Base-by-base conservation (phyloP, 1,140 invertebrate species). In the Apis cerana region DNA sequence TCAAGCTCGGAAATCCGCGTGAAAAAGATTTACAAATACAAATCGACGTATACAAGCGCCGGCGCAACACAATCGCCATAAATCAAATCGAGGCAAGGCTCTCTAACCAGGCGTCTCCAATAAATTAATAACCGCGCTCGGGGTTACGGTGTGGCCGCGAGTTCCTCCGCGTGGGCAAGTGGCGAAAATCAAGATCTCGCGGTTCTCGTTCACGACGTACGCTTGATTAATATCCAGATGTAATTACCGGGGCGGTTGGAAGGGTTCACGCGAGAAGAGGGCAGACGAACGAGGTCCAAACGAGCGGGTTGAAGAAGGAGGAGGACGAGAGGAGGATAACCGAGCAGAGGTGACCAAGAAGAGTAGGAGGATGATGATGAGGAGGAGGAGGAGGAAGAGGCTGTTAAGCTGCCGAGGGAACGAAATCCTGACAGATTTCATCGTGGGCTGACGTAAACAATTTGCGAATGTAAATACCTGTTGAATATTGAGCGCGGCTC, bases 391-490 rank as follows among this genome's bases (percentile, higher is more conserved):
- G 78, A 27, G 54, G 80, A 64, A 71, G 86, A 65, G 80, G 87
- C 87, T 87, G 89, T 86, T 89, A 90, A 90, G 89, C 79, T 88
- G 82, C 76, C 78, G 84, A 85, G 88, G 85, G 76, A 90, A 91
- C 91, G 88, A 92, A 90, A 91, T 81, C 86, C 85, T 93, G 93
- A 93, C 92, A 93, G 92, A 92, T 93, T 93, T 93, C 93, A 93
- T 92, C 91, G 90, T 90, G 89, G 89, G 81, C 90, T 92, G 93
- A 93, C 93, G 92, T 93, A 93, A 93, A 93, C 93, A 93, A 93
- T 93, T 93, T 93, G 89, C 92, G 91, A 93, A 93, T 93, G 92
- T 93, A 93, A 93, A 93, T 93, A 93, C 88, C 92, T 91, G 92
- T 92, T 93, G 90, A 93, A 93, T 92, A 93, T 92, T 92, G 92